Evolutionary conservation across 2,888 invertebrate genomes (phyloP).

Genomic region (Amphipoea lucens): DNA sequence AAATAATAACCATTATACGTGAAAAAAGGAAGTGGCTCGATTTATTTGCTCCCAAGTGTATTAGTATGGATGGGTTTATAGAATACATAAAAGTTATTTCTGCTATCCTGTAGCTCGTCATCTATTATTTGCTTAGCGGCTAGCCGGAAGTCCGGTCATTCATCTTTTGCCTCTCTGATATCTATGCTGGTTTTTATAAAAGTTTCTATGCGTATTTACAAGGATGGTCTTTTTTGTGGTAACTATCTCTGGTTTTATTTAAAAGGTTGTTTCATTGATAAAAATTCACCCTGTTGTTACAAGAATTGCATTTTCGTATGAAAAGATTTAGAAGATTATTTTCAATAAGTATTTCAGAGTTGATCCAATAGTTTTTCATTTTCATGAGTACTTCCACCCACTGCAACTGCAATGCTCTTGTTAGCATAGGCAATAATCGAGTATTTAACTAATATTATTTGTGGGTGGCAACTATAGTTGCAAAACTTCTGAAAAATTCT

Average conservation of each 20-base stretch:
- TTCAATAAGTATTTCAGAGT: neutral
- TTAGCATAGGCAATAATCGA: neutral
- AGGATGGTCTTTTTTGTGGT: neutral
- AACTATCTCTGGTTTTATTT: neutral
- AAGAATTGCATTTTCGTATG: neutral
- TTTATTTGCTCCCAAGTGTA: too few species aligned
- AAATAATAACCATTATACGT: too few species aligned
- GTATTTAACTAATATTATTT: neutral
- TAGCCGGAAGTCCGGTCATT: slow-evolving; percentile 39
- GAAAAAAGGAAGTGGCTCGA: too few species aligned
- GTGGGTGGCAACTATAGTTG: too few species aligned
- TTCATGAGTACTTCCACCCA: neutral
- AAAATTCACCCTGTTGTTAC: neutral
- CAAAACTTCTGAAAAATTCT: too few species aligned
- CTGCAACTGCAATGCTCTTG: neutral
- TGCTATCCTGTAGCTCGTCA: neutral
- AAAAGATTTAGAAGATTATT: neutral
- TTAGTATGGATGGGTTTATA: neutral
- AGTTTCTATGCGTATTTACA: neutral
- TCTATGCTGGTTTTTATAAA: slow-evolving; percentile 14
- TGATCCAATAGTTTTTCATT: neutral
- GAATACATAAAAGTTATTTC: neutral
- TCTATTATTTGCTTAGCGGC: slow-evolving; percentile 24
- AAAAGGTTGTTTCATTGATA: neutral
- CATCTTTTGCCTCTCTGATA: slow-evolving; percentile 17